Percentiles rank a stretch among this genome's conserved stretches.
These are phyloP conservation scores for Threskiornis aethiopicus DNA, from an alignment of 2,797 vertebrate genomes.

Conservation along the genomic window DNA sequence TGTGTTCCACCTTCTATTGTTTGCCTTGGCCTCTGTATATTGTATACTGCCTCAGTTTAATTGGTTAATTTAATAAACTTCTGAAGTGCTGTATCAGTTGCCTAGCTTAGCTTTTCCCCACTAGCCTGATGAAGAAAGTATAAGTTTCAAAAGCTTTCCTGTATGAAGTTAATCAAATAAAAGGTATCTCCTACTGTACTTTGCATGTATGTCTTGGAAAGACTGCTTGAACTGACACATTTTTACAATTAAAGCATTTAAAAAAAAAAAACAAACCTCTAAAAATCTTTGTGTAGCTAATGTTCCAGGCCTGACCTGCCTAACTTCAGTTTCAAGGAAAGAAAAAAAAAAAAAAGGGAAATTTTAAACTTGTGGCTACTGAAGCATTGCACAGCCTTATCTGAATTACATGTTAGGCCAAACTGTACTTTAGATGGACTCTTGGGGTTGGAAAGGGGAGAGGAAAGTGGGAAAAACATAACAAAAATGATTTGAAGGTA, in stretches of 20 bases:
- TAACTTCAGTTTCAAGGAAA: not conserved
- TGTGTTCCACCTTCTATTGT: constrained; percentile 44
- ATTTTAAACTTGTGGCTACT: too few species aligned
- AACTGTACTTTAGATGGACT: not conserved
- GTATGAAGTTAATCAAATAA: constrained; percentile 37
- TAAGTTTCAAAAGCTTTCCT: constrained; percentile 68
- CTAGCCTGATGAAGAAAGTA: constrained; percentile 26
- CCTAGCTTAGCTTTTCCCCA: constrained; percentile 37
- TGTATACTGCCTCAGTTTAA: constrained; percentile 48
- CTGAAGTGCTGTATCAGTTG: constrained; percentile 56
- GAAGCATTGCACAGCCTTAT: too few species aligned
- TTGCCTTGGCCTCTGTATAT: constrained; percentile 54
- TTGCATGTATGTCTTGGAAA: constrained; percentile 39
- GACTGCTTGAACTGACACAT: not conserved
- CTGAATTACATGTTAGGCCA: not conserved
- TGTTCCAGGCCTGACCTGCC: not conserved
- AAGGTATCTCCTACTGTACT: constrained; percentile 42
- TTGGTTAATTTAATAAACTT: constrained; percentile 67
- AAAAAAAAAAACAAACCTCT: not conserved
- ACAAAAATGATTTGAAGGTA: not conserved
- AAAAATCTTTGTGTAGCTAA: not conserved
- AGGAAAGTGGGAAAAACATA: not conserved
- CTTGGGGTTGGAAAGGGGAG: not conserved
- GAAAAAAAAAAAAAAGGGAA: too few species aligned
- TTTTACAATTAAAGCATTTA: constrained; percentile 48